These are phyloP conservation scores for Melolontha melolontha DNA, from an alignment of 2,888 invertebrate species.

Conservation along the genomic window DNA sequence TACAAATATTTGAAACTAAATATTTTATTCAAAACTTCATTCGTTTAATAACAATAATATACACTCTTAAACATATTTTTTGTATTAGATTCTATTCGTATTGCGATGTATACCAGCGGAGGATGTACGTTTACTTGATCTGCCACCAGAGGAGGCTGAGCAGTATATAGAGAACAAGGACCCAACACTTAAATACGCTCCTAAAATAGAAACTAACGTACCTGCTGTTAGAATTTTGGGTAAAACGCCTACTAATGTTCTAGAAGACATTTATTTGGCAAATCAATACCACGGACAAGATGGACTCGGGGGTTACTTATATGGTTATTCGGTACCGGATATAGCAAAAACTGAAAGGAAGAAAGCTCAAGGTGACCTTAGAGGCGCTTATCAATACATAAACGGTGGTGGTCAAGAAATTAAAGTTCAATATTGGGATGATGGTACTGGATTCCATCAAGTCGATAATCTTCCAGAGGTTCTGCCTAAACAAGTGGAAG, in stretches of 20 bases:
- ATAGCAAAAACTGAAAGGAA: slow-evolving; percentile 81
- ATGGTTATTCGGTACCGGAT: slow-evolving; percentile 80
- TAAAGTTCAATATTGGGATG: slow-evolving; percentile 80
- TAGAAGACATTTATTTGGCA: slow-evolving; percentile 78
- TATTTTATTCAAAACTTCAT: too few relatives aligned
- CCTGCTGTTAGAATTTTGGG: slow-evolving; percentile 64
- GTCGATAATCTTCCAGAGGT: slow-evolving; percentile 78
- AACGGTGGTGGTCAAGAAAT: slow-evolving; percentile 71
- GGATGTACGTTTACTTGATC: slow-evolving; percentile 67
- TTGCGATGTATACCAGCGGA: slow-evolving; percentile 54
- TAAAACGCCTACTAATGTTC: slow-evolving; percentile 72
- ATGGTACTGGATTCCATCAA: slow-evolving; percentile 82
- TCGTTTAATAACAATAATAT: too few relatives aligned
- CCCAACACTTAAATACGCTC: slow-evolving; percentile 65
- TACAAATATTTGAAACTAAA: too few relatives aligned
- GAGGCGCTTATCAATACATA: slow-evolving; percentile 79
- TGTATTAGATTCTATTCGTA: background rate
- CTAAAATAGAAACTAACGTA: slow-evolving; percentile 69
- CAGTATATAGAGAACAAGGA: slow-evolving; percentile 67
- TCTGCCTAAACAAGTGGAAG: slow-evolving; percentile 73
- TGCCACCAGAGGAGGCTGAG: slow-evolving; percentile 69
- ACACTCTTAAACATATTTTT: too few relatives aligned
- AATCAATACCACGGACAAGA: slow-evolving; percentile 79
- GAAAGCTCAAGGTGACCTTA: slow-evolving; percentile 75
- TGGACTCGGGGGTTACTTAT: slow-evolving; percentile 74